Evolutionary conservation across 2,797 vertebrate species (phyloP), one percentile per base, ranked within the genome.

Genomic region (Pagetopsis macropterus): DNA sequence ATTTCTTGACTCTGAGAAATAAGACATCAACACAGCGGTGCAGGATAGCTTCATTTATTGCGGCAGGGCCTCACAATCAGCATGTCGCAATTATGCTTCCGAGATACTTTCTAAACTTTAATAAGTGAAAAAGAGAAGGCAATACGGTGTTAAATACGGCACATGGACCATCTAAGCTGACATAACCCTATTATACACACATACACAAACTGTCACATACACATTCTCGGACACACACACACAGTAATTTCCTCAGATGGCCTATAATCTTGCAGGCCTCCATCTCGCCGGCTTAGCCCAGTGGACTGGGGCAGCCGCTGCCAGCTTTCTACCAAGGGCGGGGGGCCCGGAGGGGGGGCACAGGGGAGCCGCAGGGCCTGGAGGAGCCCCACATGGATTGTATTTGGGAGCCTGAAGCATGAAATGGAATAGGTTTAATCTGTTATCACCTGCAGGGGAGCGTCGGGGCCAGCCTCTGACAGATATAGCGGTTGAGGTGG

Each of bases 361-460:
- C 65, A 63, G 72, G 83, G 84, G 86, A 87, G 72, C 85, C 62
- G 79, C 74, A 5, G 86, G 84, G 89, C 86, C 87, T 83, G 86
- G 77, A 91, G 87, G 82, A 91, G 89, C 85, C 87, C 88, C 92
- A 92, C 91, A 88, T 90, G 90, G 91, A 89, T 93, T 89, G 90
- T 92, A 93, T 93, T 92, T 93, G 90, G 86, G 91, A 89, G 88
- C 90, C 89, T 93, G 90, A 92, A 90, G 91, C 93, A 92, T 94
- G 94, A 94, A 95, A 94, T 94, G 90, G 92, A 94, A 94, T 93
- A 92, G 92, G 84, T 92, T 94, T 94, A 95, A 94, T 94, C 94
- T 95, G 92, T 93, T 93, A 94, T 94, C 93, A 94, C 92, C 92
- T 92, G 89, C 90, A 84, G 89, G 89, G 90, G 90, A 85, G 91